phyloP scores from a whole-genome alignment of 2,888 invertebrate species.

The Acanthosoma haemorrhoidale region DNA sequence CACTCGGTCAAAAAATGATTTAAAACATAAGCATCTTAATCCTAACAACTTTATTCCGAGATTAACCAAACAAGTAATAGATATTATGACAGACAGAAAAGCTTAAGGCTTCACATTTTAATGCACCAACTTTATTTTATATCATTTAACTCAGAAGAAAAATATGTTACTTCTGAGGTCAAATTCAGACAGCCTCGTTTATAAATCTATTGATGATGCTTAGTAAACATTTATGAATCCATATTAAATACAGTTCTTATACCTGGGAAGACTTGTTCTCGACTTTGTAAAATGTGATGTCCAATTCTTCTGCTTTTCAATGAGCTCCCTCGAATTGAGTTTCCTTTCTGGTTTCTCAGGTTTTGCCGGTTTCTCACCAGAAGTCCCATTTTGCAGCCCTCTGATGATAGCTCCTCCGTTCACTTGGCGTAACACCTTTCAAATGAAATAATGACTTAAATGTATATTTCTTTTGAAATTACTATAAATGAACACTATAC shows the following conservation, averaged over 20 bases:
- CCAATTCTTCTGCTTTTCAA: constrained; percentile 88
- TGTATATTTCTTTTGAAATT: not conserved
- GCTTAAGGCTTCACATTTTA: no score
- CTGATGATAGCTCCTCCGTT: constrained; percentile 33
- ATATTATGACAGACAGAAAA: no score
- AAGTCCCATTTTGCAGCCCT: constrained; percentile 26
- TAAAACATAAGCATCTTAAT: no score
- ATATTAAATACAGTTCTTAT: no score
- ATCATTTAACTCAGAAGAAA: no score
- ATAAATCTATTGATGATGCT: no score
- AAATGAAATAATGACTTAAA: not conserved
- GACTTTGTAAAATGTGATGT: constrained; percentile 82
- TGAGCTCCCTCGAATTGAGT: constrained; percentile 76
- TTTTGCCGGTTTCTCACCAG: constrained; percentile 54
- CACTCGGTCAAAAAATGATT: no score
- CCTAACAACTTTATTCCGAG: no score
- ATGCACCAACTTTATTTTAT: no score
- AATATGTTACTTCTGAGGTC: no score
- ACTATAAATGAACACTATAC: not conserved
- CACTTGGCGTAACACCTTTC: constrained; percentile 33
- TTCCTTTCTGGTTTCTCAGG: constrained; percentile 80
- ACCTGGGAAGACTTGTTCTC: constrained; percentile 35
- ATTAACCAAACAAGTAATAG: no score
- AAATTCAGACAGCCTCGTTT: no score
- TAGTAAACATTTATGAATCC: not conserved